Percentiles rank a stretch among this genome's conserved stretches.
Evolutionary conservation across 2,797 vertebrate species (phyloP).

Genomic region (Hylomyscus alleni): DNA sequence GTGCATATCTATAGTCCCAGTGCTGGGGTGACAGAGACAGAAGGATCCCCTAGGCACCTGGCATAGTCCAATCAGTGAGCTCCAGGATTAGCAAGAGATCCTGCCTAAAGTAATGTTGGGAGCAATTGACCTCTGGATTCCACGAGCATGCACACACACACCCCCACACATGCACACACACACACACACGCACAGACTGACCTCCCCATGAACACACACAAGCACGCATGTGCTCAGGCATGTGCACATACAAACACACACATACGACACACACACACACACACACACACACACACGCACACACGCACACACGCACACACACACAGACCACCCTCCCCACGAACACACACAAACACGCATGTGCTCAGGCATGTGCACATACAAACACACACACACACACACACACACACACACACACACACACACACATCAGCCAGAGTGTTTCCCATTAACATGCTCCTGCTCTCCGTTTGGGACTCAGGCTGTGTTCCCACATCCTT

Average conservation of each 20-base stretch:
- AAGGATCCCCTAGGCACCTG: background rate
- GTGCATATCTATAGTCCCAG: background rate
- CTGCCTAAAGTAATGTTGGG: background rate
- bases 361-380: too few species aligned
- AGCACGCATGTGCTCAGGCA: background rate
- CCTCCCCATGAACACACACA: background rate
- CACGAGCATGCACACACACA: background rate
- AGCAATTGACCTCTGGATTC: background rate
- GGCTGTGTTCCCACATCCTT: background rate
- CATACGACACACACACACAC: background rate
- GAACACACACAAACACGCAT: background rate
- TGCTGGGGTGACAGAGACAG: background rate
- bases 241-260: too few species aligned
- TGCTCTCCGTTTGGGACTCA: background rate
- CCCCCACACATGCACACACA: too few species aligned
- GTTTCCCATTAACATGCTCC: background rate
- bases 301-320: background rate
- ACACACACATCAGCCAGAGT: background rate
- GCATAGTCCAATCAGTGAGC: background rate
- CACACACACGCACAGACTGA: too few species aligned
- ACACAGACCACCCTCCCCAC: too few species aligned
- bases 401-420: background rate
- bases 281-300: background rate
- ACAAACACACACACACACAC: background rate
- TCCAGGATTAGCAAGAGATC: background rate